Evolutionary conservation across 2,888 invertebrate genomes (phyloP).

Genomic region (Eupithecia dodoneata): DNA sequence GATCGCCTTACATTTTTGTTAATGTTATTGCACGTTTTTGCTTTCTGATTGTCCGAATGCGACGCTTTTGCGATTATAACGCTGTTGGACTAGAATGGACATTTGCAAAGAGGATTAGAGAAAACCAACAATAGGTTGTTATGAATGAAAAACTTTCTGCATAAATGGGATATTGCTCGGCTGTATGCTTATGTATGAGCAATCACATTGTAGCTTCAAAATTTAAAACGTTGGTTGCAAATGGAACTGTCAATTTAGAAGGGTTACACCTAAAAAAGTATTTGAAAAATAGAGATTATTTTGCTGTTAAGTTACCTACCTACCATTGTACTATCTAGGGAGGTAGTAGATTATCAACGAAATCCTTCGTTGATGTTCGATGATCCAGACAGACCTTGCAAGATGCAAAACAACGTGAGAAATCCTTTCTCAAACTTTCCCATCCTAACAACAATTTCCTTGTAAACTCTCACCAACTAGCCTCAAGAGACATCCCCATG

Average conservation of each 20-base stretch:
- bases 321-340: neutral
- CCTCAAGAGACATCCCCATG: conserved; percentile 53
- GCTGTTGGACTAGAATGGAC: conserved; percentile 59
- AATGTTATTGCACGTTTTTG: conserved; percentile 65
- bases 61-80: conserved; percentile 74
- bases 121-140: conserved; percentile 52
- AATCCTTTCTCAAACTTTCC: conserved; percentile 43
- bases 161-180: conserved; percentile 41
- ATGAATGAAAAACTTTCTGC: conserved; percentile 49
- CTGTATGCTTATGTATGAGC: conserved; percentile 43
- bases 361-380: neutral
- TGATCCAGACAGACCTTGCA: neutral
- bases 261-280: neutral
- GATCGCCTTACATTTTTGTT: conserved; percentile 71
- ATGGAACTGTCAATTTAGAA: neutral
- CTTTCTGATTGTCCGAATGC: conserved; percentile 78
- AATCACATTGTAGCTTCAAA: conserved; percentile 27
- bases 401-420: conserved; percentile 41
- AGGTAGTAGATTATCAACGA: neutral
- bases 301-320: neutral
- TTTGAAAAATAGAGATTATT: neutral
- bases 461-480: conserved; percentile 41
- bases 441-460: conserved; percentile 41
- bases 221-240: neutral
- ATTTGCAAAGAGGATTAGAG: conserved; percentile 67